Evolutionary conservation across 1,140 invertebrate genomes (phyloP).

Genomic region (Drosophila ohnishii): DNA sequence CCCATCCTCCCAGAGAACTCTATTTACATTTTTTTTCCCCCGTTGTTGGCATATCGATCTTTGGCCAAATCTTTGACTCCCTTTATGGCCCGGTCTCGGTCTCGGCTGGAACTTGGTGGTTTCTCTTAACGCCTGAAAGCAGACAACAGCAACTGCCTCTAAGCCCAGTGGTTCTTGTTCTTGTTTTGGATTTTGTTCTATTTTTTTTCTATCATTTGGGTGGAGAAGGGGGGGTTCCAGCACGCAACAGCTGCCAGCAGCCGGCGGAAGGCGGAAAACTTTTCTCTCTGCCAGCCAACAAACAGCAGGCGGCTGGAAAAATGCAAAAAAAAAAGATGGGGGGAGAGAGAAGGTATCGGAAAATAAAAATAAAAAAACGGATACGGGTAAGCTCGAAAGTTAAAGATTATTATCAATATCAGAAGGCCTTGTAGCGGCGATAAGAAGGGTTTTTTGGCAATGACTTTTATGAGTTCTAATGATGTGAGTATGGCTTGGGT

Average conservation of each 20-base stretch:
- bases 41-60: constrained; percentile 60
- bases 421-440: constrained; percentile 11
- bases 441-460: constrained; percentile 3
- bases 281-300: constrained; percentile 38
- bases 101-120: constrained; percentile 23
- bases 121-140: constrained; percentile 36
- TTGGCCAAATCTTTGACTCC: constrained; percentile 54
- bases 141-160: constrained; percentile 37
- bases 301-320: constrained; percentile 38
- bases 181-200: background rate
- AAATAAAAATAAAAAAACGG: constrained; percentile 20
- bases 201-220: background rate
- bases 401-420: constrained; percentile 42
- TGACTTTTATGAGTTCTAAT: constrained; percentile 17
- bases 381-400: constrained; percentile 14
- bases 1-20: constrained; percentile 30
- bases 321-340: constrained; percentile 1
- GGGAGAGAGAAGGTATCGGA: constrained; percentile 5
- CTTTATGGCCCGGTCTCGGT: constrained; percentile 31
- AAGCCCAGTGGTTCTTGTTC: constrained; percentile 23
- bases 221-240: constrained; percentile 4
- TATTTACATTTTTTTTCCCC: constrained; percentile 71
- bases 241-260: constrained; percentile 51
- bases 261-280: constrained; percentile 46
- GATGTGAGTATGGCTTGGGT: background rate